phyloP scores from a whole-genome alignment of 2,113 vertebrate species.

The Pterocles burchelli region DNA sequence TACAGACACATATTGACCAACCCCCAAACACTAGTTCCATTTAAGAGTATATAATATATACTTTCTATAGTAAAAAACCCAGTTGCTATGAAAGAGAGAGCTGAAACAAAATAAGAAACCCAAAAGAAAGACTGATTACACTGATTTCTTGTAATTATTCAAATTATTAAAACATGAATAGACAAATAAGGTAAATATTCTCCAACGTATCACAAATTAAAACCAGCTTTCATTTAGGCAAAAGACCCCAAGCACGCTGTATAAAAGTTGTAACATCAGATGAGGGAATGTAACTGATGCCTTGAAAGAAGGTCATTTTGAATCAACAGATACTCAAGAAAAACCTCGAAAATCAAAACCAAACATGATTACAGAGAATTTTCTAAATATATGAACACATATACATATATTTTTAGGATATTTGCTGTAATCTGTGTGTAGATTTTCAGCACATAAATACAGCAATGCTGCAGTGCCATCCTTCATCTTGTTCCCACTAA shows the following conservation, averaged over 20 bases:
- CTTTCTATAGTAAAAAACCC: background rate
- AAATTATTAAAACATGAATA: background rate
- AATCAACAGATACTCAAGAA: background rate
- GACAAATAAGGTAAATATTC: background rate
- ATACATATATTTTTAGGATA: conserved; percentile 17
- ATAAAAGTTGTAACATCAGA: background rate
- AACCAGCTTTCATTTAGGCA: background rate
- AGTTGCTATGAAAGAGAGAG: background rate
- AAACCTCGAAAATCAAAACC: background rate
- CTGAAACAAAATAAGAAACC: background rate
- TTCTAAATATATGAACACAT: background rate
- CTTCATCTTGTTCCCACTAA: background rate
- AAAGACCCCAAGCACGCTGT: background rate
- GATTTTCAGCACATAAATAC: conserved; percentile 6
- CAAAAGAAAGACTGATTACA: background rate
- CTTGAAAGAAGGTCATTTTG: background rate
- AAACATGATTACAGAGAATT: background rate
- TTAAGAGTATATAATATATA: background rate
- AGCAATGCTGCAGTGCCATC: background rate
- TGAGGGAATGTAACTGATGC: background rate
- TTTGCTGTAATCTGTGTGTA: background rate
- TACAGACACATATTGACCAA: background rate
- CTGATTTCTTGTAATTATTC: background rate
- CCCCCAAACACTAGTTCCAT: background rate
- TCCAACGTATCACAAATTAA: background rate